Evolutionary conservation across 2,113 vertebrate genomes (phyloP), one percentile per base, ranked within the genome.

Genomic region (Conger conger): DNA sequence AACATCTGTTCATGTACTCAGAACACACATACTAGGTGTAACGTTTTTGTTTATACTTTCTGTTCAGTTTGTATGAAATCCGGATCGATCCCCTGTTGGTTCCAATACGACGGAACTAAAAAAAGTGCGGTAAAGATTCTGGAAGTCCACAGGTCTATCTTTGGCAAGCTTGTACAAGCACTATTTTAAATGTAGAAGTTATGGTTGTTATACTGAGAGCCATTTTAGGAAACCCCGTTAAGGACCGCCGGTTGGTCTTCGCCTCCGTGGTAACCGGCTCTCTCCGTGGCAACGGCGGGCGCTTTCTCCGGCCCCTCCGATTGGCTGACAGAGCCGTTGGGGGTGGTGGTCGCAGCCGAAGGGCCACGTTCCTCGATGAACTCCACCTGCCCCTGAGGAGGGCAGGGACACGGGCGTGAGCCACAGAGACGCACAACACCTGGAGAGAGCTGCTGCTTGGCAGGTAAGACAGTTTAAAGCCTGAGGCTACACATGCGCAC

Each of bases 141-240:
- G 95, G 96, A 95, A 95, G 96, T 97, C 95, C 95, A 86, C 95
- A 95, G 95, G 91, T 97, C 96, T 98, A 97, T 99, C 98, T 99
- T 99, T 99, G 98, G 98, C 97, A 98, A 99, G 97, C 97, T 98
- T 96, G 94, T 97, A 98, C 96, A 97, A 98, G 97, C 97, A 97
- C 96, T 98, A 97, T 97, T 97, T 95, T 97, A 96, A 95, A 96
- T 94, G 95, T 96, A 95, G 92, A 95, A 83, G 54, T 95, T 95
- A 95, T 93, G 96, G 94, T 95, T 38, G 50, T 27, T 54, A 96
- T 96, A 96, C 96, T 93, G 95, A 93, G 94, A 93, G 94, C 92
- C 91, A 94, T 92, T 96, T 97, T 98, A 99, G 93, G 97, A 98
- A 93, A 99, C 95, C 91, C 98, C 98, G 84, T 99, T 99, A 88